Base-by-base conservation (phyloP, 2,113 vertebrate genomes). In the Phylloscopus trochiloides region DNA sequence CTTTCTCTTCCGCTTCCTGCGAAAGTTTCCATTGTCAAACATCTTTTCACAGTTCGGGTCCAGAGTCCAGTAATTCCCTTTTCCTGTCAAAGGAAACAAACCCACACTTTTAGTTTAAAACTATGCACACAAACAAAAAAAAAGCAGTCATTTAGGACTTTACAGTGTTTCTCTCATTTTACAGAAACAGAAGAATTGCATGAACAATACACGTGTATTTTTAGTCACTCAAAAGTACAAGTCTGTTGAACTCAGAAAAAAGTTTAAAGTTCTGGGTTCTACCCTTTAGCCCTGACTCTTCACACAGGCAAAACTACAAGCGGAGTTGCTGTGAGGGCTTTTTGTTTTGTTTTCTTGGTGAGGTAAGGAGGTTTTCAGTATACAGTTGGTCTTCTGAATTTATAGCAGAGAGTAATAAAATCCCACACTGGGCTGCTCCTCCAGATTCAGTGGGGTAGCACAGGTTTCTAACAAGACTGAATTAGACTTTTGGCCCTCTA, bases 41-140 rank as follows among this genome's bases (percentile, higher is more conserved):
- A 99, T 99, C 97, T 99, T 99, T 88, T 99, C 99, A 88, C 99
- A 99, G 98, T 99, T 99, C 0, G 99, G 99, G 95, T 99, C 99
- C 75, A 99, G 98, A 26, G 99, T 99, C 99, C 99, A 99, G 97
- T 99, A 99, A 97, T 99, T 99, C 40, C 99, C 99, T 94, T 99
- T 99, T 74, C 99, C 99, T 99, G 98, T 72, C 17, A 75, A 93
- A 88, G 17, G 43, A 28, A 76, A 40, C 73, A 92, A 38, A 92
- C 14, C 66, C 18, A 81, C 66, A 55, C 26, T 59, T 72, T 97
- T 12, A 95, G 28, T 20, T 38, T 52, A 55, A 87, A 80, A 70
- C 55, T 34, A 55, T 14, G 40, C 48, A 72, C 17, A 66, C 2
- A 76, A 42, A 31, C 28, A 16, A 16, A 40, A n/a, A 36, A 57